A percentile compares a stretch with the other conserved stretches of the same genome.
Evolutionary conservation across 2,888 invertebrate species (phyloP).

Genomic region (Aspidiotus rigidus): DNA sequence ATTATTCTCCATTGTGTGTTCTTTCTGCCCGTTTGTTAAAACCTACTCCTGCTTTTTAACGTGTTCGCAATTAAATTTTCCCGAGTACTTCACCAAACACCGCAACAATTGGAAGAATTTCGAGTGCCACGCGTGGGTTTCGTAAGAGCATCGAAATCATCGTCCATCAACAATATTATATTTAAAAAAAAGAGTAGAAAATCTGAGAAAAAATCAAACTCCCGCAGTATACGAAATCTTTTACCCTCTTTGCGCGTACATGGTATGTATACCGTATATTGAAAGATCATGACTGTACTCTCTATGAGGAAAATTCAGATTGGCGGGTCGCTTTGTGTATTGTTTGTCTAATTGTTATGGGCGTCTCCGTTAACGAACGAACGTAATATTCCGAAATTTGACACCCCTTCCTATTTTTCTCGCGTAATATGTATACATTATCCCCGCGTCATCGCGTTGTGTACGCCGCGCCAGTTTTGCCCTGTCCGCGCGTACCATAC

Average conservation of each 20-base stretch:
- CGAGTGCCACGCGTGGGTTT: conserved; percentile 1
- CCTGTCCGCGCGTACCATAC: too few species aligned
- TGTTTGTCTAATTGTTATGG: conserved; percentile 2
- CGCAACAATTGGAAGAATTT: conserved; percentile 4
- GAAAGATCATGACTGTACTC: not conserved
- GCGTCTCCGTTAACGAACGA: not conserved
- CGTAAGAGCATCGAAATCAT: not conserved
- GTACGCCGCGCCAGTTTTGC: too few species aligned
- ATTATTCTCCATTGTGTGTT: not conserved
- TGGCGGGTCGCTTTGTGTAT: not conserved
- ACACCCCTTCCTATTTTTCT: not conserved
- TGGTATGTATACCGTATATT: not conserved
- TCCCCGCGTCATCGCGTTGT: too few species aligned
- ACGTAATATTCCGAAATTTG: not conserved
- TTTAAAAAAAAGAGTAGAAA: too few species aligned
- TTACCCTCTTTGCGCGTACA: too few species aligned
- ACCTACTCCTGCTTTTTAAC: not conserved
- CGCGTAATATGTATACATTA: too few species aligned
- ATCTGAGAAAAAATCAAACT: not conserved
- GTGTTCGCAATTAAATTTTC: not conserved
- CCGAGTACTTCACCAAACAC: not conserved
- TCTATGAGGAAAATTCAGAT: not conserved
- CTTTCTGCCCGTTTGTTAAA: not conserved
- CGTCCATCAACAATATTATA: too few species aligned
- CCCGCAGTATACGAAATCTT: not conserved